Base-by-base conservation (phyloP, 2,113 vertebrate genomes). In the Thymallus thymallus region DNA sequence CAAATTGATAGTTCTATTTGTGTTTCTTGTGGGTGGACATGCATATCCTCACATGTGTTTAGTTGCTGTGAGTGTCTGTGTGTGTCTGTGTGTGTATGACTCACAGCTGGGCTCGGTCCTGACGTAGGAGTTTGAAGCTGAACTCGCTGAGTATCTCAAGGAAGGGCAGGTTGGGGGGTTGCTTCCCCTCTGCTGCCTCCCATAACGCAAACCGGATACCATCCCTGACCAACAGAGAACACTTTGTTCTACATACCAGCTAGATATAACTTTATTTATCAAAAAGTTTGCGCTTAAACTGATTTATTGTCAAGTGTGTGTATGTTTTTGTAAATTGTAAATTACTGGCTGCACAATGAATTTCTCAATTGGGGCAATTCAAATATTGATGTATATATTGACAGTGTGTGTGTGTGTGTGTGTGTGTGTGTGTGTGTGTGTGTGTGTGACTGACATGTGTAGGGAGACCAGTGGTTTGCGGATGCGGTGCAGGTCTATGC, bases 61-160 rank as follows among this genome's bases (percentile, higher is more conserved):
- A n/a, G 55, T 20, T 20, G 55, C 4, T n/a, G 23, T 60, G n/a
- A n/a, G n/a, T n/a, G n/a, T n/a, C 23, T 71, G 56, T 71, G 14
- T 51, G 2, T n/a, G n/a, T n/a, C n/a, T n/a, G 26, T 71, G 56
- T 71, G 14, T 51, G 2, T n/a, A 48, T 69, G 30, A 14, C 95
- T 94, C 87, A 97, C 96, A 98, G 82, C 16, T 90, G 80, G 16
- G 77, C 32, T 35, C 94, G 92, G 83, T 97, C 95, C 2, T 90
- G 89, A 16, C 65, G 87, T 51, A 96, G 76, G 73, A 97, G 91
- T 72, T 96, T 94, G 10, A 93, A 93, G 13, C 95, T 96, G 85
- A 97, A 97, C 82, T 97, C 95, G 74, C 93, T 92, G 78, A 98
- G 94, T 58, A 97, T 88, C 78, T 95, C 94, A 73, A 98, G 76